Evolutionary conservation across 1,140 invertebrate genomes (phyloP).

Genomic region (Nilaparvata lugens): DNA sequence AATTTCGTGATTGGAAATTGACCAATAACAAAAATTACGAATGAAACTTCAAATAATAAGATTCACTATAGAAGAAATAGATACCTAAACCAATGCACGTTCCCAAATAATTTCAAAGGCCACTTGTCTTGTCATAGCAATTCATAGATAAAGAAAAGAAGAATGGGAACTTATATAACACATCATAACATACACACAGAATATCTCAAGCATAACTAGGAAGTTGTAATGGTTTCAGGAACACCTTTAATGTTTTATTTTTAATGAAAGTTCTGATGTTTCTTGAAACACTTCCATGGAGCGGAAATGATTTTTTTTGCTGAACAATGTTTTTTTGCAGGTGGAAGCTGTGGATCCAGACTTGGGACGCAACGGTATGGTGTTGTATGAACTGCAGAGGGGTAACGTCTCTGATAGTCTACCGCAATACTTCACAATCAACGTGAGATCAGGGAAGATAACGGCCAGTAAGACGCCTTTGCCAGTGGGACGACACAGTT

Average conservation of each 20-base stretch:
- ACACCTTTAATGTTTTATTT: neutral
- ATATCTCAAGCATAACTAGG: neutral
- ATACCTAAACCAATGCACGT: too few species aligned
- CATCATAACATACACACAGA: neutral
- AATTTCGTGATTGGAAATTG: too few species aligned
- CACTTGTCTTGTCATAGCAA: too few species aligned
- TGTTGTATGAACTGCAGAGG: constrained; percentile 65
- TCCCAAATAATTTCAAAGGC: too few species aligned
- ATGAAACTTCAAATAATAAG: too few species aligned
- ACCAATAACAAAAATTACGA: too few species aligned
- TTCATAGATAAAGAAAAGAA: too few species aligned
- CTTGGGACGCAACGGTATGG: constrained; percentile 65
- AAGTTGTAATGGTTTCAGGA: neutral
- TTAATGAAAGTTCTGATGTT: too few species aligned
- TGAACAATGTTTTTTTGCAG: constrained; percentile 16
- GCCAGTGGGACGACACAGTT: constrained; percentile 55
- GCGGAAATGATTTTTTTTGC: too few species aligned
- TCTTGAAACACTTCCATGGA: too few species aligned
- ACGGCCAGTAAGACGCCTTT: constrained; percentile 56
- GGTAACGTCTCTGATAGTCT: constrained; percentile 47
- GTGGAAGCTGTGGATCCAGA: constrained; percentile 73
- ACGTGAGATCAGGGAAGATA: constrained; percentile 58
- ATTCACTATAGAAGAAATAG: too few species aligned
- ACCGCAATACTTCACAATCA: constrained; percentile 58
- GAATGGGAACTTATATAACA: too few species aligned